These are phyloP conservation scores for Oligia strigilis DNA, from an alignment of 2,888 invertebrate genomes.

Conservation along the genomic window DNA sequence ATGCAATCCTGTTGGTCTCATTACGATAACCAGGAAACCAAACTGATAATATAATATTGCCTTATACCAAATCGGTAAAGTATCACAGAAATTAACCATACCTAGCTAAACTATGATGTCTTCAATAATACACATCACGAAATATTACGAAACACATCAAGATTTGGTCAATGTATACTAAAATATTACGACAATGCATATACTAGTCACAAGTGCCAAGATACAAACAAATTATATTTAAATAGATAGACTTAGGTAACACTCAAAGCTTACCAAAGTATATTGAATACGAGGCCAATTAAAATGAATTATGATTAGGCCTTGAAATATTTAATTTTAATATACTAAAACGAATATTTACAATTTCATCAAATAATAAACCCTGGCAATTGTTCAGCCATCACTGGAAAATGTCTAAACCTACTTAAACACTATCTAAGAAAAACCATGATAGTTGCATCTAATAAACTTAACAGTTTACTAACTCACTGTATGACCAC, in stretches of 20 bases:
- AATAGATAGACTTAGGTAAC: slow-evolving; percentile 72
- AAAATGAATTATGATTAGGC: slow-evolving; percentile 69
- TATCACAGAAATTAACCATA: slow-evolving; percentile 90
- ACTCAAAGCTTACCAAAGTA: slow-evolving; percentile 74
- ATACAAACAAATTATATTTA: slow-evolving; percentile 64
- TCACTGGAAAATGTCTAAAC: slow-evolving; percentile 65
- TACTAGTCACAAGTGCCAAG: slow-evolving; percentile 68
- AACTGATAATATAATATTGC: slow-evolving; percentile 82
- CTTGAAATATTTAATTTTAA: slow-evolving; percentile 61
- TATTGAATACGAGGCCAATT: slow-evolving; percentile 66
- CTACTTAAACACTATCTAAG: slow-evolving; percentile 63
- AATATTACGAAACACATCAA: slow-evolving; percentile 80
- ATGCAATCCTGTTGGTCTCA: slow-evolving; percentile 52
- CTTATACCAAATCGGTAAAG: slow-evolving; percentile 89
- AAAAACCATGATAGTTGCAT: slow-evolving; percentile 62
- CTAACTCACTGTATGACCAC: slow-evolving; percentile 22
- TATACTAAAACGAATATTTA: slow-evolving; percentile 63
- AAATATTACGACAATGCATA: slow-evolving; percentile 66
- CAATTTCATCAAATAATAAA: slow-evolving; percentile 61
- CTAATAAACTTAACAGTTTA: slow-evolving; percentile 14
- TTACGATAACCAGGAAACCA: slow-evolving; percentile 71
- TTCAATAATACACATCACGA: slow-evolving; percentile 76
- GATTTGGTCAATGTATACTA: slow-evolving; percentile 82
- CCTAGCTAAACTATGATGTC: slow-evolving; percentile 88
- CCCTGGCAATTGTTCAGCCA: slow-evolving; percentile 59